Conservation (phyloP, 2,113 vertebrate genomes). For the Pseudopipra pipra region DNA sequence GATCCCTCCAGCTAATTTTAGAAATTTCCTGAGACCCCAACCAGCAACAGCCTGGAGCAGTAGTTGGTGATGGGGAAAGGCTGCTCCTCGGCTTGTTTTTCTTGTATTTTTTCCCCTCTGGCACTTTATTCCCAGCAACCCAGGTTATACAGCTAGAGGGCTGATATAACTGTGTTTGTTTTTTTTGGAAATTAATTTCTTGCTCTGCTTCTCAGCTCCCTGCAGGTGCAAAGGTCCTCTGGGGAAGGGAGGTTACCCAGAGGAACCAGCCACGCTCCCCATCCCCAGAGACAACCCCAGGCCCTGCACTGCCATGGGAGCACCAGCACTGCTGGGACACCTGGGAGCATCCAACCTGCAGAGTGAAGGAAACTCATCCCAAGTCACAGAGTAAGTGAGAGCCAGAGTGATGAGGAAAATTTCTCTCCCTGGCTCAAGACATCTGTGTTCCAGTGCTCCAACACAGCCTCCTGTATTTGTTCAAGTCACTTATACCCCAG, state of each 20-base stretch:
- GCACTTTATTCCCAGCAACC: not conserved
- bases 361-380: not conserved
- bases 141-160: not conserved
- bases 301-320: not conserved
- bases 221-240: not conserved
- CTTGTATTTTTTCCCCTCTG: not conserved
- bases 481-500: not conserved
- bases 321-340: not conserved
- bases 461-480: not conserved
- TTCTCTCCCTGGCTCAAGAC: not conserved
- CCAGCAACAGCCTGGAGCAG: not conserved
- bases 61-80: not conserved
- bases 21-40: not conserved
- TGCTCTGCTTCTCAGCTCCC: not conserved
- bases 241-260: not conserved
- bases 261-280: not conserved
- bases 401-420: not conserved
- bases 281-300: fast-evolving
- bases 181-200: not conserved
- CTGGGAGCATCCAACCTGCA: not conserved
- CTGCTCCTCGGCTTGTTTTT: not conserved
- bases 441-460: not conserved
- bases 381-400: not conserved
- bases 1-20: not conserved
- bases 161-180: not conserved